Percentiles rank a stretch among this genome's conserved stretches.
Conservation (phyloP, 2,888 invertebrate genomes). For the Crematogaster levior region DNA sequence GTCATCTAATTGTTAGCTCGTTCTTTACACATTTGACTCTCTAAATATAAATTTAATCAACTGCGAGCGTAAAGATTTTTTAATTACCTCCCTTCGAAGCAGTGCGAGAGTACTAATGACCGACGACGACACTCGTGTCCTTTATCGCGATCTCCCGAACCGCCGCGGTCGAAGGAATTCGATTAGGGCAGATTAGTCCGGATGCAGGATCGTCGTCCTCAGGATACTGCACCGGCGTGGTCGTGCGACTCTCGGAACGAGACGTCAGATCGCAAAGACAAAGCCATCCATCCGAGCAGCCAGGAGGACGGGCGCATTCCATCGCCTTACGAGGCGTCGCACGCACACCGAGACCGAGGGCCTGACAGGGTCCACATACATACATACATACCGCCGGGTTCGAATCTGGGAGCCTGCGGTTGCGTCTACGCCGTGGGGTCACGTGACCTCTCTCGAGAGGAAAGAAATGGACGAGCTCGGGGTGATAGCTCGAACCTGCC, state of each 20-base stretch:
- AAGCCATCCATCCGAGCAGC: constrained; percentile 79
- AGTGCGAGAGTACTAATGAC: constrained; percentile 29
- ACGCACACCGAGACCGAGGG: constrained; percentile 57
- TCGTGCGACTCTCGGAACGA: constrained; percentile 63
- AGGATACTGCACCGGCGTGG: constrained; percentile 34
- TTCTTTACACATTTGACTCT: no score
- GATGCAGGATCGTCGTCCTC: constrained; percentile 45
- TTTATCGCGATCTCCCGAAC: constrained; percentile 48
- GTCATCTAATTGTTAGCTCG: no score
- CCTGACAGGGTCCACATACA: constrained; percentile 44
- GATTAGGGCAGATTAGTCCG: constrained; percentile 68
- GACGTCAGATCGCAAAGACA: constrained; percentile 81
- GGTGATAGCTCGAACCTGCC: constrained; percentile 56
- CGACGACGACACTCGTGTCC: constrained; percentile 41
- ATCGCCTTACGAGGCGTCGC: constrained; percentile 79
- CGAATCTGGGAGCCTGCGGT: constrained; percentile 72
- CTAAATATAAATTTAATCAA: neutral
- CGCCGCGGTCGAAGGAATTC: constrained; percentile 61
- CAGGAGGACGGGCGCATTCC: constrained; percentile 78
- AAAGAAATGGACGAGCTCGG: constrained; percentile 60
- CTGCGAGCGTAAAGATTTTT: neutral
- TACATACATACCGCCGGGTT: constrained; percentile 42
- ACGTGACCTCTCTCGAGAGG: constrained; percentile 75
- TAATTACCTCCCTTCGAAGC: constrained; percentile 36
- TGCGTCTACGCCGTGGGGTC: constrained; percentile 76